Percentiles rank a stretch among this genome's conserved stretches.
Conservation (phyloP, 37 sponge, comb jelly and placozoan species). For the Corticium candelabrum region DNA sequence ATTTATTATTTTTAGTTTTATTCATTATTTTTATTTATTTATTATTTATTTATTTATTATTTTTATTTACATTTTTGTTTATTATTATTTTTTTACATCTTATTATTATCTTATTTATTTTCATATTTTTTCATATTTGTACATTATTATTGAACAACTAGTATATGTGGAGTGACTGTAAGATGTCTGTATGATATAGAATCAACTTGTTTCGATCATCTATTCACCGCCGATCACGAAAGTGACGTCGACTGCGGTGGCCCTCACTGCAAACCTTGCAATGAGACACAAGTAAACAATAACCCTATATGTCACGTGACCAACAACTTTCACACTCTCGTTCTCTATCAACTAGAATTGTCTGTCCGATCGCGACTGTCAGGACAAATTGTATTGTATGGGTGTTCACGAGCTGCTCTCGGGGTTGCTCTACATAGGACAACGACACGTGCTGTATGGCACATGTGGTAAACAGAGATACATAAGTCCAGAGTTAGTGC, state of each 20-base stretch:
- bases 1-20: too few species aligned
- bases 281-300: slow-evolving; percentile 20
- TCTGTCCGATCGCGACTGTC: slow-evolving; percentile 55
- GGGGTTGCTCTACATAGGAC: slow-evolving; percentile 56
- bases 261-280: slow-evolving; percentile 47
- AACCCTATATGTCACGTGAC: slow-evolving; percentile 16
- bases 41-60: too few species aligned
- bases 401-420: slow-evolving; percentile 46
- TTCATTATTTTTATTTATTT: too few species aligned
- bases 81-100: too few species aligned
- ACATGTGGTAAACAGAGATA: background rate
- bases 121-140: too few species aligned
- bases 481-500: background rate
- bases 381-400: slow-evolving; percentile 49
- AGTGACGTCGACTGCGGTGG: slow-evolving; percentile 80
- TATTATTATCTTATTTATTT: background rate
- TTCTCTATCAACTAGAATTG: too few species aligned
- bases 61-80: too few species aligned
- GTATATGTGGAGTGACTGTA: too few species aligned
- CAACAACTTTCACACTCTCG: too few species aligned
- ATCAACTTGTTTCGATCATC: slow-evolving; percentile 59
- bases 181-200: too few species aligned
- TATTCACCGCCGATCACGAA: slow-evolving; percentile 34
- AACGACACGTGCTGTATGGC: background rate
- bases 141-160: too few species aligned